Evolutionary conservation across 2,113 vertebrate genomes (phyloP).

Genomic region (Scalopus aquaticus): DNA sequence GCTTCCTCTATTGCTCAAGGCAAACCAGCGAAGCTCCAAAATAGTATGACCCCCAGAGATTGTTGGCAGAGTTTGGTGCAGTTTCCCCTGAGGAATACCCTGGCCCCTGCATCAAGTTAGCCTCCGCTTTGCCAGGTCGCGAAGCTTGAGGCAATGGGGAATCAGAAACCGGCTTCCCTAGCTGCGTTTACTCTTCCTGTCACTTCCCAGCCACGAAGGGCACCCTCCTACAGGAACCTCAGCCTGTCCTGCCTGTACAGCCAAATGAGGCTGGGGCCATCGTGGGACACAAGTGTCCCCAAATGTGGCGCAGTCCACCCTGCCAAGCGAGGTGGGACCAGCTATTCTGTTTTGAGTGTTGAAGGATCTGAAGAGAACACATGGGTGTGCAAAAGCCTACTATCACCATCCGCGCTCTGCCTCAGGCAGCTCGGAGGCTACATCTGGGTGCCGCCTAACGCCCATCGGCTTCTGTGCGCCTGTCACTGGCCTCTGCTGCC

Average conservation of each 20-base stretch:
- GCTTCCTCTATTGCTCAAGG: neutral
- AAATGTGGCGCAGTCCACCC: neutral
- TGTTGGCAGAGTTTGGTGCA: neutral
- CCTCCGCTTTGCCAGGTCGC: neutral
- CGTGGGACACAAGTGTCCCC: constrained; percentile 5
- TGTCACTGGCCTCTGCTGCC: neutral
- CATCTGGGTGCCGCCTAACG: accelerated
- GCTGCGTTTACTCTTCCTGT: neutral
- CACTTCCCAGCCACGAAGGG: neutral
- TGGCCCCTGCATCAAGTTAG: neutral
- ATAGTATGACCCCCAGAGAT: neutral
- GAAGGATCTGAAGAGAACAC: neutral
- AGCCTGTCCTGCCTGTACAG: constrained; percentile 7
- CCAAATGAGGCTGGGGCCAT: constrained; percentile 46
- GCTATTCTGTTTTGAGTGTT: neutral
- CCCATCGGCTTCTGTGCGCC: accelerated
- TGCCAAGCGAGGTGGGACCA: neutral
- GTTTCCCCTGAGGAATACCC: neutral
- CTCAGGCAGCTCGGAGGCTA: neutral
- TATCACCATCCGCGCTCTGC: no score
- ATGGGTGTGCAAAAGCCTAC: neutral
- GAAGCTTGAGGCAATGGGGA: neutral
- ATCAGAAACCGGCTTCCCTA: neutral
- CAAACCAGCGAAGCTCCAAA: neutral
- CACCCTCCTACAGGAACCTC: constrained; percentile 5